Base-by-base conservation (phyloP, 2,113 vertebrate species). In the Phodopus roborovskii region DNA sequence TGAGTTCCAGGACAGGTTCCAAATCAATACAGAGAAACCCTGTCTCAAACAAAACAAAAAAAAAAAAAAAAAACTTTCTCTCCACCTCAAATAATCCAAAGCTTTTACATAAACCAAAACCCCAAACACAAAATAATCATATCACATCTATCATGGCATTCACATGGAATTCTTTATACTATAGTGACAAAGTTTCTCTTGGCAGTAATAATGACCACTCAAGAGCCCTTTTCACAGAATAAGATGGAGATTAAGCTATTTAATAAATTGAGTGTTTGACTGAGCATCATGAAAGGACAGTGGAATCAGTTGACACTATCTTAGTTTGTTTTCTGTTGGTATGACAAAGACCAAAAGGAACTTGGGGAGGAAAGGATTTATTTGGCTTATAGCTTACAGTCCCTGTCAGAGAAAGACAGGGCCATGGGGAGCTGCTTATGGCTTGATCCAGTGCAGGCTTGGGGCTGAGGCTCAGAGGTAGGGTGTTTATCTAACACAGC, bases 241-340 rank as follows among this genome's bases (percentile, higher is more conserved):
- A 95, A 77, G 85, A 79, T 24, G 6, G 36, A 53, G 58, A n/a
- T 82, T 94, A 83, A 96, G 60, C 78, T 96, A 93, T 78, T 87
- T 79, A 94, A 96, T 95, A 95, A 97, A 84, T 84, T 85, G 77
- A 53, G 39, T 36, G 88, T 94, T 95, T 96, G 68, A 28, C 83
- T 86, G 79, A 42, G 83, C 74, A 86, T 93, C 90, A 91, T 56
- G 92, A 94, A 97, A 94, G 85, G 79, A 97, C 19, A 60, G 36
- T 75, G 64, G 74, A 56, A 12, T 45, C 56, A 96, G 62, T 8
- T 39, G 78, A 58, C 7, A 36, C 15, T 58, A 81, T 81, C 78
- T 81, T 81, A 81, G 36, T 58, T 82, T n/a, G 50, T n/a, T 39
- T 82, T 82, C 20, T 39, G 1, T 24, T 56, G 78, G 33, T 81